These are phyloP conservation scores for Opisthocomus hoazin DNA, from an alignment of 2,113 vertebrate genomes.

Conservation along the genomic window DNA sequence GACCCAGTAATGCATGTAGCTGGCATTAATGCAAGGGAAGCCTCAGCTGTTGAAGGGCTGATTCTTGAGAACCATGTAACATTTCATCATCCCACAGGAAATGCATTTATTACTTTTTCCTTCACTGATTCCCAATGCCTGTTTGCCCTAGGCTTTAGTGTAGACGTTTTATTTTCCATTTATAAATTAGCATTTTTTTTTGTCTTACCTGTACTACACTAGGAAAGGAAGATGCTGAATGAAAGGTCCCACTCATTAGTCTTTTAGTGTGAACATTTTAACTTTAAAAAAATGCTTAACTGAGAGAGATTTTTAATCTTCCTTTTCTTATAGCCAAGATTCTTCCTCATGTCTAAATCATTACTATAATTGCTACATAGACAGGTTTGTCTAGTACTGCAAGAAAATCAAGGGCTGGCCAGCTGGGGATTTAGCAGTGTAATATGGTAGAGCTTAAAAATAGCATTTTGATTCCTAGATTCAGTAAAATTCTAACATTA, in stretches of 20 bases:
- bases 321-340: background rate
- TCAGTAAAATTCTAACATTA: background rate
- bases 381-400: constrained; percentile 21
- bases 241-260: background rate
- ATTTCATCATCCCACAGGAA: background rate
- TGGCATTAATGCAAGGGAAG: background rate
- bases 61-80: background rate
- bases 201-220: background rate
- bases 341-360: background rate
- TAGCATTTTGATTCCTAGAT: background rate
- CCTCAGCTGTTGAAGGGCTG: background rate
- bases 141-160: background rate
- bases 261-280: background rate
- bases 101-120: background rate
- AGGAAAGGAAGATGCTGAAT: background rate
- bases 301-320: background rate
- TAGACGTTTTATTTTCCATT: background rate
- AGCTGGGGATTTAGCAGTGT: background rate
- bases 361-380: background rate
- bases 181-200: background rate
- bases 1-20: background rate
- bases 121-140: background rate
- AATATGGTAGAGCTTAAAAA: background rate
- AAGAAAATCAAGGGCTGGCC: background rate
- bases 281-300: background rate